These are phyloP conservation scores for Mnemiopsis leidyi DNA, from an alignment of 37 sponge, comb jelly and placozoan genomes.

Conservation along the genomic window DNA sequence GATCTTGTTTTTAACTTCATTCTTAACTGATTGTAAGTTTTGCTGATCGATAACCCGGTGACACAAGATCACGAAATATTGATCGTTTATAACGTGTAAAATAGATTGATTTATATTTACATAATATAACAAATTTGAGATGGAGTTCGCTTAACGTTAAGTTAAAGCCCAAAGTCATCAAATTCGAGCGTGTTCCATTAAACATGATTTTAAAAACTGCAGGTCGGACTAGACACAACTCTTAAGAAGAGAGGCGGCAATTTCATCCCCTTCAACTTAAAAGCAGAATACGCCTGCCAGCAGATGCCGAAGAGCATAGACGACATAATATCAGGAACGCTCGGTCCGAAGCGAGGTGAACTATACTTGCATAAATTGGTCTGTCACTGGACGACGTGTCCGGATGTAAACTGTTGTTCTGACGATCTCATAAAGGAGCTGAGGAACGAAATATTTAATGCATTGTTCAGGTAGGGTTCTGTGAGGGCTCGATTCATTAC, in stretches of 20 bases:
- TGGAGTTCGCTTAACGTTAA: too few relatives aligned
- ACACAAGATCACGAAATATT: too few relatives aligned
- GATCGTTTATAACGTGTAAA: too few relatives aligned
- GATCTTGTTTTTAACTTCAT: too few relatives aligned
- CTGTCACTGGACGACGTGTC: conserved; percentile 50
- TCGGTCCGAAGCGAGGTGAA: background rate
- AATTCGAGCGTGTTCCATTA: too few relatives aligned
- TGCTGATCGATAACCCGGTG: too few relatives aligned
- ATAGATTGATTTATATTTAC: too few relatives aligned
- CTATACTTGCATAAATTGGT: conserved; percentile 46
- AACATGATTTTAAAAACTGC: background rate
- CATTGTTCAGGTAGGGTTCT: conserved; percentile 39
- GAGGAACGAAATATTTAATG: conserved; percentile 54
- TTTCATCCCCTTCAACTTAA: conserved; percentile 27
- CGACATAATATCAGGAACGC: background rate
- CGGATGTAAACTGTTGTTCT: conserved; percentile 49
- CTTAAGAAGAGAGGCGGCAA: conserved; percentile 28
- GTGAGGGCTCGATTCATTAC: too few relatives aligned
- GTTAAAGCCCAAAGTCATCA: too few relatives aligned
- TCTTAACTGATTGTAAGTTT: too few relatives aligned
- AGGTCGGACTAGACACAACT: conserved; percentile 30
- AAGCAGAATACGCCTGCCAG: conserved; percentile 35
- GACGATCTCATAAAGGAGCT: conserved; percentile 63
- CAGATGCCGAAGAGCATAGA: conserved; percentile 1
- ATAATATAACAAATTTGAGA: too few relatives aligned